Base-by-base conservation (phyloP, 2,888 invertebrate genomes). In the Itoplectis maculator region DNA sequence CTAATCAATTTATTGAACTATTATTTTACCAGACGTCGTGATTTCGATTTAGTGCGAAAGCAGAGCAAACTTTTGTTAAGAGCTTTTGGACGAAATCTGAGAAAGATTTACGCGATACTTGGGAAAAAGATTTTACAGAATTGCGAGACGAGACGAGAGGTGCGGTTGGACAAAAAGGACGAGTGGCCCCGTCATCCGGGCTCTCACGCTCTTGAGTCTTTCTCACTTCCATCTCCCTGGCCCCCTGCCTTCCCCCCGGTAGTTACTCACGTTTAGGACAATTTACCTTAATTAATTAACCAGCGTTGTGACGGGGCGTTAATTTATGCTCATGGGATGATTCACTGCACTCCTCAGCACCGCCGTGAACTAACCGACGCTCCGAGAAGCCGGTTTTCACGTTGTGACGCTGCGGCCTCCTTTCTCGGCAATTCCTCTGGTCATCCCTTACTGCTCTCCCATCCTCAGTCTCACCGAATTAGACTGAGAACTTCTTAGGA, bases 271-370 rank as follows among this genome's bases (percentile, higher is more conserved):
- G 90, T 88, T 91, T 91, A 91, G 90, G 89, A 90, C 89, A 90
- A 91, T 91, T 91, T 90, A 89, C 89, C 90, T 89, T 90, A 91
- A 91, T 91, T 91, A 91, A 91, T 91, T 91, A 91, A 91, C 89
- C 89, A 88, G 88, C 89, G 88, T 90, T 89, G 90, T 88, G 90
- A 90, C 89, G 88, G 88, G 78, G 82, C 86, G 87, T 88, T 91
- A 91, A 91, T 91, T 91, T 90, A 91, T 90, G 88, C 88, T 91
- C 89, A 90, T 90, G 87, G 88, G 91, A 91, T 91, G 91, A 91
- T 91, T 91, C 91, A 91, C 87, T 86, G 88, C 87, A 80, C 86
- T 88, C 84, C 84, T 82, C 83, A 40, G 63, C 54, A 69, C 18
- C 47, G 20, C 61, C 54, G 54, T 51, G 40, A 61, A 51, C 18